Conservation (phyloP, 2,888 invertebrate species). For the Chironomus riparius region DNA sequence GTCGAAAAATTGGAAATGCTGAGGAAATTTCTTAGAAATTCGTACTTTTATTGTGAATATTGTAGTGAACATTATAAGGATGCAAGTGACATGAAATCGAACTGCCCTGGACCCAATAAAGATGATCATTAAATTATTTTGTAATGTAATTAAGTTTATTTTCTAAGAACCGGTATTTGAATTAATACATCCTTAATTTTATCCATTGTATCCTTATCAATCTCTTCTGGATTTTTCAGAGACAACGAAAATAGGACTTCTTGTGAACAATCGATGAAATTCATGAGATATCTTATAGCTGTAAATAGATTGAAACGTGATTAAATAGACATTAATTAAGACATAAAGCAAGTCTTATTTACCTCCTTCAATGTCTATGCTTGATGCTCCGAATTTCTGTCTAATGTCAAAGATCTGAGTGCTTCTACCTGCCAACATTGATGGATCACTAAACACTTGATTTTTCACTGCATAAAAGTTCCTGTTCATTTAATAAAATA, state of each 20-base stretch:
- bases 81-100: constrained; percentile 49
- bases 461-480: constrained; percentile 15
- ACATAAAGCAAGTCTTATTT: too few relatives aligned
- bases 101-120: constrained; percentile 58
- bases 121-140: constrained; percentile 47
- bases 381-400: constrained; percentile 11
- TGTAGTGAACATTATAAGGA: constrained; percentile 62
- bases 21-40: constrained; percentile 55
- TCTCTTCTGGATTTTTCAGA: constrained; percentile 4
- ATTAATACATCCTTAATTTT: constrained; percentile 11
- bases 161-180: constrained; percentile 45
- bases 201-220: constrained; percentile 2
- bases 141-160: neutral
- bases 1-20: constrained; percentile 53
- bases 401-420: constrained; percentile 13
- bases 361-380: constrained; percentile 12
- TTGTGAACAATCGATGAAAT: neutral
- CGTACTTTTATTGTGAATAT: constrained; percentile 69
- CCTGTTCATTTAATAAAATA: neutral
- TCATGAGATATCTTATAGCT: constrained; percentile 18
- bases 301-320: too few relatives aligned
- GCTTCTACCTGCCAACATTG: neutral
- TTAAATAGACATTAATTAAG: too few relatives aligned
- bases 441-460: constrained; percentile 2
- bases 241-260: neutral